Evolutionary conservation across 2,888 invertebrate species (phyloP).

Genomic region (Conistra vaccinii): DNA sequence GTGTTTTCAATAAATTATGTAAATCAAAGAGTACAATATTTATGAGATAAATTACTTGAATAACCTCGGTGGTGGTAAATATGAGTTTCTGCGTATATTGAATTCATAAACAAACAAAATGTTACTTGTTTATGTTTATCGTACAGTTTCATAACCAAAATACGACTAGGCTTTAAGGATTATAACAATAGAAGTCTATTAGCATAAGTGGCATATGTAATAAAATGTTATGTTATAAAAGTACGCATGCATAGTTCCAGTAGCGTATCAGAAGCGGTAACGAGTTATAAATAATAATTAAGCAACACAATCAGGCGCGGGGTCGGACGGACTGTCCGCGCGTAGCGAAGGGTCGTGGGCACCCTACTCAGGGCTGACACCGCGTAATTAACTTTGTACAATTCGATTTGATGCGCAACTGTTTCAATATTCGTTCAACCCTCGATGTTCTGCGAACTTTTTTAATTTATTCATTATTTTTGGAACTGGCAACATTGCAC

Average conservation of each 20-base stretch:
- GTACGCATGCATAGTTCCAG: constrained; percentile 36
- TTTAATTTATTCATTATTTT: constrained; percentile 65
- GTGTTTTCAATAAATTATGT: constrained; percentile 62
- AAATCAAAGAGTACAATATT: constrained; percentile 55
- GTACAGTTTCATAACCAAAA: constrained; percentile 22
- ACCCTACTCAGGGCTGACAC: constrained; percentile 82
- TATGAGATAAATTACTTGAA: constrained; percentile 50
- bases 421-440: constrained; percentile 79
- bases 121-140: constrained; percentile 40
- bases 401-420: constrained; percentile 83
- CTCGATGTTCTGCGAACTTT: constrained; percentile 59
- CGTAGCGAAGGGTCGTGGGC: constrained; percentile 60
- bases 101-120: constrained; percentile 28
- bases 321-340: constrained; percentile 56
- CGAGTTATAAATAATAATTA: constrained; percentile 76
- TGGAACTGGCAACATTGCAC: constrained; percentile 41
- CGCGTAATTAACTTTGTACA: constrained; percentile 85
- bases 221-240: constrained; percentile 27
- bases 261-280: constrained; percentile 58
- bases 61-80: constrained; percentile 42
- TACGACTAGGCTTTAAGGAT: background rate
- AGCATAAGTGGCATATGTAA: background rate
- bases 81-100: constrained; percentile 28
- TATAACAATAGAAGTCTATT: constrained; percentile 22
- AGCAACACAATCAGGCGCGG: constrained; percentile 68